Percentiles rank a stretch among this genome's conserved stretches.
phyloP scores from a whole-genome alignment of 2,113 vertebrate genomes.

The Indicator indicator region DNA sequence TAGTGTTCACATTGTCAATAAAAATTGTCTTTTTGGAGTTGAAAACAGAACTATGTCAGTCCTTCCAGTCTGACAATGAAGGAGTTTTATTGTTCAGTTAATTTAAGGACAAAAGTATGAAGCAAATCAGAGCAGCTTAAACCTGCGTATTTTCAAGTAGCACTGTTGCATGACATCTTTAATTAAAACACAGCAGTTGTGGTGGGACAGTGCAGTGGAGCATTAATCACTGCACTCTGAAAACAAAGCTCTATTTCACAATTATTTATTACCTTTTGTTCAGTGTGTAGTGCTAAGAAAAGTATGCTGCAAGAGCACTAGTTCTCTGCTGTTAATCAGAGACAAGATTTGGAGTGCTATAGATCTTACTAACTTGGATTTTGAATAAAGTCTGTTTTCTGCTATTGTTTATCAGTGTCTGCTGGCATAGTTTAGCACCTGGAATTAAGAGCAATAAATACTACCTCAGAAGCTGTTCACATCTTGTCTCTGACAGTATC shows the following conservation, averaged over 20 bases:
- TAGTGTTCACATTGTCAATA: background rate
- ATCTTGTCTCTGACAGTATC: background rate
- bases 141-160: background rate
- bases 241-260: background rate
- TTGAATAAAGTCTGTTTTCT: background rate
- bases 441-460: background rate
- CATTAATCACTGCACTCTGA: background rate
- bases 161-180: background rate
- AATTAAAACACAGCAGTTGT: background rate
- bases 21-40: background rate
- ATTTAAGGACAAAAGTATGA: background rate
- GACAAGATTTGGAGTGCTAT: background rate
- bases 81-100: background rate
- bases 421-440: background rate
- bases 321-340: background rate
- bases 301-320: background rate
- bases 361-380: background rate
- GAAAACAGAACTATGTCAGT: background rate
- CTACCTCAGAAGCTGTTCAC: background rate
- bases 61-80: background rate
- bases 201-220: background rate
- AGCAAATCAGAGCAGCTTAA: background rate
- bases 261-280: background rate
- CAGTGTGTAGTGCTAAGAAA: background rate
- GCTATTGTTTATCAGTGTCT: background rate